Conservation (phyloP, 2,113 vertebrate genomes). For the Cheilinus undulatus region DNA sequence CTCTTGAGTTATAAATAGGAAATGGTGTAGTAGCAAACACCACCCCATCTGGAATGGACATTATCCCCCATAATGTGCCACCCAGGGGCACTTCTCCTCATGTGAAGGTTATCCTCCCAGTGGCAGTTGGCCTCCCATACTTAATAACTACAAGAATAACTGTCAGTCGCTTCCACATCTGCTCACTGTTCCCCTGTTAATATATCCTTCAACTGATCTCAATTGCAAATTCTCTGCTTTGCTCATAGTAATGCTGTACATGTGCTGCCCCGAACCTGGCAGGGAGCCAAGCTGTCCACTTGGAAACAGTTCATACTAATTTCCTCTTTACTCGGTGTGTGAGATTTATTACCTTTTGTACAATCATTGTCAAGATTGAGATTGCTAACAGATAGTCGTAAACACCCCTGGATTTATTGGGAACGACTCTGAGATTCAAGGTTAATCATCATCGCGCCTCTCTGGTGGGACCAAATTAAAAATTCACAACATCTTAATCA, state of each 20-base stretch:
- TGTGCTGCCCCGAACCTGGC: conserved; percentile 44
- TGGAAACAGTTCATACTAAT: conserved; percentile 56
- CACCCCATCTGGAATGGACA: conserved; percentile 77
- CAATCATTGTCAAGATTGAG: conserved; percentile 36
- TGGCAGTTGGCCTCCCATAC: conserved; percentile 75
- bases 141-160: conserved; percentile 82
- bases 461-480: conserved; percentile 63
- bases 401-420: conserved; percentile 47
- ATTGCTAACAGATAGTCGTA: conserved; percentile 66
- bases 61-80: conserved; percentile 75
- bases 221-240: conserved; percentile 72
- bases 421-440: conserved; percentile 58
- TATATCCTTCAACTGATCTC: conserved; percentile 78
- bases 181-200: conserved; percentile 77
- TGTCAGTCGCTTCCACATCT: conserved; percentile 81
- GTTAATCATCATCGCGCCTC: conserved; percentile 66
- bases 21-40: conserved; percentile 50
- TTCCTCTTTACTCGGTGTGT: conserved; percentile 52
- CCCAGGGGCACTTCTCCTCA: conserved; percentile 68
- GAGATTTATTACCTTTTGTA: conserved; percentile 61
- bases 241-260: conserved; percentile 63
- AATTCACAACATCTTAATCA: conserved; percentile 69
- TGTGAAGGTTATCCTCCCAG: conserved; percentile 81
- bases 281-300: conserved; percentile 67
- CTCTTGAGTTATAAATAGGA: conserved; percentile 72